Percentiles rank a stretch among this genome's conserved stretches.
Conservation (phyloP, 2,888 invertebrate genomes). For the Leptinotarsa rubiginosa region DNA sequence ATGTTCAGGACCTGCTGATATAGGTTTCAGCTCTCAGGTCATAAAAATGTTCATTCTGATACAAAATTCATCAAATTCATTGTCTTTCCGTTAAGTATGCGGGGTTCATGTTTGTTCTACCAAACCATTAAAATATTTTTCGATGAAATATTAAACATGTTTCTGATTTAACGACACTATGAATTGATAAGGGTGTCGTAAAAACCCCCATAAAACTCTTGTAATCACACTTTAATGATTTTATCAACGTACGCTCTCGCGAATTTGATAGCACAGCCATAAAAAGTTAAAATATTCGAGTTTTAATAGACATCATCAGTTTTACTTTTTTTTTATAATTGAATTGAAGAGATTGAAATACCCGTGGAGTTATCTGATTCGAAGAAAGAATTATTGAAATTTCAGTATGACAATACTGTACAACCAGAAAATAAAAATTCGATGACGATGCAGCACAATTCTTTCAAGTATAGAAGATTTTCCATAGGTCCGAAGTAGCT, state of each 20-base stretch:
- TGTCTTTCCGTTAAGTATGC: not conserved
- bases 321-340: not conserved
- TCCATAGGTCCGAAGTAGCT: too few species aligned
- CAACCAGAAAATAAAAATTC: not conserved
- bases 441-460: too few species aligned
- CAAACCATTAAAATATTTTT: slow-evolving; percentile 26
- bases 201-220: slow-evolving; percentile 16
- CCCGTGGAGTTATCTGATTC: too few species aligned
- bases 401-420: too few species aligned
- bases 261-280: not conserved
- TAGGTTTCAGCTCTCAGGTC: too few species aligned
- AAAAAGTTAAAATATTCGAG: slow-evolving; percentile 4
- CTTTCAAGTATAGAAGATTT: too few species aligned
- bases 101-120: not conserved
- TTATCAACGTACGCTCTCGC: slow-evolving; percentile 15
- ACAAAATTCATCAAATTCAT: not conserved
- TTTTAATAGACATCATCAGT: not conserved
- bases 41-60: not conserved
- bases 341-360: not conserved
- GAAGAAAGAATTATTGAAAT: too few species aligned
- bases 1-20: too few species aligned
- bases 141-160: slow-evolving; percentile 19
- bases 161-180: slow-evolving; percentile 21
- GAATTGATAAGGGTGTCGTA: slow-evolving; percentile 25
- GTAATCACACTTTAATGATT: slow-evolving; percentile 27